phyloP scores from a whole-genome alignment of 2,113 vertebrate genomes.

The Cygnus atratus region DNA sequence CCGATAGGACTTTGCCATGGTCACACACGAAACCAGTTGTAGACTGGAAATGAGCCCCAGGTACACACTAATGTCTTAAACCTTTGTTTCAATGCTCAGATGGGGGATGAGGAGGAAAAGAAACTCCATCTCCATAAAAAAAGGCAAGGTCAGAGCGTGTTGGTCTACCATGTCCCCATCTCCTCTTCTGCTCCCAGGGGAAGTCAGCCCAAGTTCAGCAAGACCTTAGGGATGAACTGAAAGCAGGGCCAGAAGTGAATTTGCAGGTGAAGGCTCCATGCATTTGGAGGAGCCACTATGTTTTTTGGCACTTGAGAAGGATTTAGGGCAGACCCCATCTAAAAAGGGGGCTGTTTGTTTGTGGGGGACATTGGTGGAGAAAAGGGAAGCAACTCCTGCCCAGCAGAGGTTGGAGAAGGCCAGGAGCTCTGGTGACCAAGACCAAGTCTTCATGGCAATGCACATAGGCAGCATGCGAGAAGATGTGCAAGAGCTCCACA shows the following conservation, averaged over 20 bases:
- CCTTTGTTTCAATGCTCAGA: not conserved
- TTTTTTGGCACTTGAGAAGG: not conserved
- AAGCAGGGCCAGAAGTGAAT: not conserved
- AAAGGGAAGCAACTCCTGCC: not conserved
- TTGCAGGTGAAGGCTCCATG: not conserved
- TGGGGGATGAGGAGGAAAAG: not conserved
- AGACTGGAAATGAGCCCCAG: not conserved
- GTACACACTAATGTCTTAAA: not conserved
- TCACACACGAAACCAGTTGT: fast-evolving
- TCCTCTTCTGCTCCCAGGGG: not conserved
- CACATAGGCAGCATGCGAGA: not conserved
- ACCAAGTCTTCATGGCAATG: not conserved
- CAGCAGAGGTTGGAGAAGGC: not conserved
- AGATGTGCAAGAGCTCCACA: not conserved
- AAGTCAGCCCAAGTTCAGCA: not conserved
- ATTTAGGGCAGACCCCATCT: not conserved
- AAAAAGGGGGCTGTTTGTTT: not conserved
- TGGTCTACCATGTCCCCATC: fast-evolving
- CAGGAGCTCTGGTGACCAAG: not conserved
- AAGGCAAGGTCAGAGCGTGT: not conserved
- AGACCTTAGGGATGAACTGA: not conserved
- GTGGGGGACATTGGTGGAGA: not conserved
- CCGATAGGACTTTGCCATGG: not conserved
- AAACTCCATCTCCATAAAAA: not conserved
- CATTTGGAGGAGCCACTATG: not conserved